Percentiles rank a stretch among this genome's conserved stretches.
phyloP scores from a whole-genome alignment of 2,797 vertebrate species.

The Poecilia picta region DNA sequence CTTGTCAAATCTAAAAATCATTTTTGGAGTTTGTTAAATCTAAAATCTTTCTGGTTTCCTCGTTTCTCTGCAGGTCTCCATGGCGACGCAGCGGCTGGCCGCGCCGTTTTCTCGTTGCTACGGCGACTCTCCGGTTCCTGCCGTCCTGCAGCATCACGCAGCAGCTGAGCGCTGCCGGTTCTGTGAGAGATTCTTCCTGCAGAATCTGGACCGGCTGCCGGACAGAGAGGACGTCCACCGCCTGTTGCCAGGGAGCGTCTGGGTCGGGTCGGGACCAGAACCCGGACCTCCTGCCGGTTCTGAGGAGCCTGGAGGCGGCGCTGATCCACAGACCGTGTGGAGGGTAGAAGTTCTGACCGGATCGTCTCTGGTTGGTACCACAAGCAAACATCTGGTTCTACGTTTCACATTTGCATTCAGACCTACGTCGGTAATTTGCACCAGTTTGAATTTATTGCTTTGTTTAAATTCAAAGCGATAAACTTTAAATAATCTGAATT shows the following conservation, averaged over 20 bases:
- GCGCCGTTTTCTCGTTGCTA: conserved; percentile 87
- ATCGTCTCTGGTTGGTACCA: neutral
- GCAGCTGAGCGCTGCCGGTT: conserved; percentile 67
- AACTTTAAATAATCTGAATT: no score
- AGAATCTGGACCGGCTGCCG: conserved; percentile 88
- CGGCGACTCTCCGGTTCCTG: conserved; percentile 80
- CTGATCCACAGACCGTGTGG: conserved; percentile 85
- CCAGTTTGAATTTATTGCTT: no score
- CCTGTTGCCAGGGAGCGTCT: conserved; percentile 82
- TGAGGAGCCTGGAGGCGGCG: conserved; percentile 84
- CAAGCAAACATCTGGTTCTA: neutral
- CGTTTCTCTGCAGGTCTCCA: conserved; percentile 82
- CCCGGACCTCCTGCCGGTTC: conserved; percentile 42
- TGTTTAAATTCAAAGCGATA: neutral
- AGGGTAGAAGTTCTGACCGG: conserved; percentile 70
- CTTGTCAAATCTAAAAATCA: neutral
- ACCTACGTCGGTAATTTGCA: no score
- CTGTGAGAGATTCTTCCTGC: conserved; percentile 93
- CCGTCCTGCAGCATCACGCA: no score
- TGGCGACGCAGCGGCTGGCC: conserved; percentile 85
- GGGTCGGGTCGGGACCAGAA: conserved; percentile 72
- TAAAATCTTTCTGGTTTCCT: no score
- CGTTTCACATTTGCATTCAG: neutral
- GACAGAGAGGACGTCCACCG: conserved; percentile 88
- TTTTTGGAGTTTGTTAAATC: no score